Evolutionary conservation across 2,113 vertebrate genomes (phyloP).

Genomic region (Alligator mississippiensis): DNA sequence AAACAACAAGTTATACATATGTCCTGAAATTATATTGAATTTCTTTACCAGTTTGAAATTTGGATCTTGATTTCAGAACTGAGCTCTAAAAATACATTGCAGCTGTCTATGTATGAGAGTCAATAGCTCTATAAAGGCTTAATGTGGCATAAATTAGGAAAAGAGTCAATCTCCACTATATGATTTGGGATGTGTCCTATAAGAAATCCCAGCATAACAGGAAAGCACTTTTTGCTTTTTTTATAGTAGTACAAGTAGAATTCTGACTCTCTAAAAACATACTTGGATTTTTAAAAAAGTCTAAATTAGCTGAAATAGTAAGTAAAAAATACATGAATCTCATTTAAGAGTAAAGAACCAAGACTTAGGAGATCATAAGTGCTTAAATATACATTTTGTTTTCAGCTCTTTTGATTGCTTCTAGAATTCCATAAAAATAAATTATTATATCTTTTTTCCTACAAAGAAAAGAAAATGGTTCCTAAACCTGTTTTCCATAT

Average conservation of each 20-base stretch:
- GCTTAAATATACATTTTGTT: neutral
- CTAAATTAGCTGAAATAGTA: rapidly evolving
- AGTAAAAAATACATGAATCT: neutral
- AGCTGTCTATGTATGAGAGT: neutral
- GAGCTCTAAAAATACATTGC: conserved; percentile 3
- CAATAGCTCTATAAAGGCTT: rapidly evolving
- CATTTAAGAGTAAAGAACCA: neutral
- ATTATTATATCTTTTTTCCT: neutral
- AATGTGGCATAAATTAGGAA: neutral
- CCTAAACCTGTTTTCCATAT: neutral
- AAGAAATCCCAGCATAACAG: neutral
- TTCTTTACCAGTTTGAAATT: neutral
- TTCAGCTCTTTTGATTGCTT: neutral
- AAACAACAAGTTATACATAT: neutral
- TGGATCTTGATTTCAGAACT: neutral
- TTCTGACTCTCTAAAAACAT: rapidly evolving
- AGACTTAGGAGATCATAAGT: neutral
- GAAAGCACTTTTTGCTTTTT: neutral
- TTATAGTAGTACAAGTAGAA: neutral
- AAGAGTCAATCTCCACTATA: conserved; percentile 4
- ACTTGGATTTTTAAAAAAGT: neutral
- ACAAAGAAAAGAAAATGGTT: neutral
- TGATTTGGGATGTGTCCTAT: neutral
- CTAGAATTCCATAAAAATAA: neutral
- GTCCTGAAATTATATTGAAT: neutral